Evolutionary conservation across 2,797 vertebrate genomes (phyloP).

Genomic region (Halcyon smyrnensis): DNA sequence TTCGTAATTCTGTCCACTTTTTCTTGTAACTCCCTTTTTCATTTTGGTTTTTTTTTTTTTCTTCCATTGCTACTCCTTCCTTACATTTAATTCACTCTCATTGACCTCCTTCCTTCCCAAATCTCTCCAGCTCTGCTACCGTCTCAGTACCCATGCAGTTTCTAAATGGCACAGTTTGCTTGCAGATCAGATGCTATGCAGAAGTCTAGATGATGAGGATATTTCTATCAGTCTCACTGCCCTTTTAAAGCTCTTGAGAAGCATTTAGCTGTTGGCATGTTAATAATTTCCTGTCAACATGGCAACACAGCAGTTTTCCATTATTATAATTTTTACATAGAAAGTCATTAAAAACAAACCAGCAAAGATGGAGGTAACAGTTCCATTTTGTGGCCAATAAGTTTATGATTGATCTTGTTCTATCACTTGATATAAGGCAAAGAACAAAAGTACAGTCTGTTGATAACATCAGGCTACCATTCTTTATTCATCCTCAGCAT

Average conservation of each 20-base stretch:
- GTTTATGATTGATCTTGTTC: not conserved
- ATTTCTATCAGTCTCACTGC: not conserved
- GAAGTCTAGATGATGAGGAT: not conserved
- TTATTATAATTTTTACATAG: not conserved
- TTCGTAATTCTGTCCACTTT: not conserved
- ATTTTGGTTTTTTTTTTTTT: not conserved
- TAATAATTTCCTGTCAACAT: not conserved
- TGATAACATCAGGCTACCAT: not conserved
- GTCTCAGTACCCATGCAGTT: not conserved
- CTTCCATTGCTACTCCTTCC: not conserved
- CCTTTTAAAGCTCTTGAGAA: not conserved
- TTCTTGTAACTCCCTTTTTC: not conserved
- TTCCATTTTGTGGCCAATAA: not conserved
- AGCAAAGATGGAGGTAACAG: not conserved
- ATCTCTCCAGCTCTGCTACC: not conserved
- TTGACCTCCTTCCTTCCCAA: not conserved
- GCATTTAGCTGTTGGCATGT: not conserved
- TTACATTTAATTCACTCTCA: not conserved
- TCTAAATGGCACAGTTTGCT: not conserved
- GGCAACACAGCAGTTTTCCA: accelerated
- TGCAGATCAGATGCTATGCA: not conserved
- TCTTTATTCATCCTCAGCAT: not conserved
- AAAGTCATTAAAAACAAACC: not conserved
- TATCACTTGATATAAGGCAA: not conserved
- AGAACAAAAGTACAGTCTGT: not conserved